Evolutionary conservation across 2,888 invertebrate genomes (phyloP).

Genomic region (Bedellia somnulentella): DNA sequence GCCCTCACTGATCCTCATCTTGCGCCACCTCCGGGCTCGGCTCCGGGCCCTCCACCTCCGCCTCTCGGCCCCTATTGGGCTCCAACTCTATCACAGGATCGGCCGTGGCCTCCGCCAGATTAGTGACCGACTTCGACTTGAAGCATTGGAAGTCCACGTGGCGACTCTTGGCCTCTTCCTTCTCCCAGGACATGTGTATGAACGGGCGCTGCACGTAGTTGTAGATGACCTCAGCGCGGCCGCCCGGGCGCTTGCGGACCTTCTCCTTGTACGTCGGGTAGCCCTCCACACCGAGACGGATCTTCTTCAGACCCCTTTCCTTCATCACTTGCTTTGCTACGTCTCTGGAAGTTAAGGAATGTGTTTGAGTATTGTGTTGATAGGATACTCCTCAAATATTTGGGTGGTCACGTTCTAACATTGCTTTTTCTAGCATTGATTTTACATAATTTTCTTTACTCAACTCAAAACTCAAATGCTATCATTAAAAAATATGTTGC

Average conservation of each 20-base stretch:
- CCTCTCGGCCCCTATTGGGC: slow-evolving; percentile 38
- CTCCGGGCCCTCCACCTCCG: slow-evolving; percentile 22
- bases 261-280: slow-evolving; percentile 99
- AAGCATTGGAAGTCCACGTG: slow-evolving; percentile 99
- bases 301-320: slow-evolving; percentile 97
- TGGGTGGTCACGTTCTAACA: background rate
- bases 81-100: slow-evolving; percentile 79
- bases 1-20: too few relatives aligned
- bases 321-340: slow-evolving; percentile 99
- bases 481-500: too few relatives aligned
- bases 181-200: slow-evolving; percentile 99
- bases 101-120: slow-evolving; percentile 92
- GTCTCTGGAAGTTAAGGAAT: slow-evolving; percentile 62
- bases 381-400: background rate
- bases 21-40: slow-evolving; percentile 6
- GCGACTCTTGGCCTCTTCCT: slow-evolving; percentile 97
- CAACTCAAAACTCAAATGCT: too few relatives aligned
- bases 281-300: slow-evolving; percentile 96
- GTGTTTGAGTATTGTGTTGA: background rate
- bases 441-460: too few relatives aligned
- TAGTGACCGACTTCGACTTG: slow-evolving; percentile 96
- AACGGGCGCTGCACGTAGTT: slow-evolving; percentile 99
- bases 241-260: slow-evolving; percentile 92
- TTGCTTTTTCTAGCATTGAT: too few relatives aligned
- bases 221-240: slow-evolving; percentile 96